A percentile compares a stretch with the other conserved stretches of the same genome.
phyloP scores from a whole-genome alignment of 2,113 vertebrate genomes.

The Silurus meridionalis region DNA sequence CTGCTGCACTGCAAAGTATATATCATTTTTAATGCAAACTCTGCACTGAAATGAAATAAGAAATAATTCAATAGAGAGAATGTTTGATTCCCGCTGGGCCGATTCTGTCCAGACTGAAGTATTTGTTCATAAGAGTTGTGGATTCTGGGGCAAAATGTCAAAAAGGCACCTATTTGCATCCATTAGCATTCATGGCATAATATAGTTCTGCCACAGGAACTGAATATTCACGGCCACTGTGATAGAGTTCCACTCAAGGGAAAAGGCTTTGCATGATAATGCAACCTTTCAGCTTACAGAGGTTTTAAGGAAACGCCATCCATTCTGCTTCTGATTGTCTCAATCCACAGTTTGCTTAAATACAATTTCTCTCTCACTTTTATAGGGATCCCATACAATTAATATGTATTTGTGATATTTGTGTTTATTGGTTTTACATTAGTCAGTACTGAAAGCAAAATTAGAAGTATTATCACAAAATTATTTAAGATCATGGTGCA shows the following conservation, averaged over 20 bases:
- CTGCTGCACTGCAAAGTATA: not conserved
- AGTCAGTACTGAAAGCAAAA: no score
- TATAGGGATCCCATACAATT: not conserved
- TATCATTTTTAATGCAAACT: not conserved
- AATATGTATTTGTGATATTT: no score
- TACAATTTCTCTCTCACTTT: not conserved
- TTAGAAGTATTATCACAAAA: no score
- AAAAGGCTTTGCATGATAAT: not conserved
- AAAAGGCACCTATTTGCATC: constrained; percentile 9
- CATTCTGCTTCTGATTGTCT: not conserved
- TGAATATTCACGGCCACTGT: not conserved
- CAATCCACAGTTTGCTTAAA: not conserved
- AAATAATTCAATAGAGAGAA: not conserved
- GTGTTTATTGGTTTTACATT: no score
- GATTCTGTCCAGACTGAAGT: not conserved
- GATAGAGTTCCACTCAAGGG: not conserved
- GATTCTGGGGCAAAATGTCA: not conserved
- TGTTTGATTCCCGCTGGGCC: not conserved
- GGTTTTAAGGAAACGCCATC: not conserved
- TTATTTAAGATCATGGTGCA: no score
- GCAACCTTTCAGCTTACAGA: not conserved
- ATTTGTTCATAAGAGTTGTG: not conserved
- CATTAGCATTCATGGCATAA: constrained; percentile 9
- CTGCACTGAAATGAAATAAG: not conserved
- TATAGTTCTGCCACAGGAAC: not conserved